Base-by-base conservation (phyloP, 2,113 vertebrate species). In the Brachyistius frenatus region DNA sequence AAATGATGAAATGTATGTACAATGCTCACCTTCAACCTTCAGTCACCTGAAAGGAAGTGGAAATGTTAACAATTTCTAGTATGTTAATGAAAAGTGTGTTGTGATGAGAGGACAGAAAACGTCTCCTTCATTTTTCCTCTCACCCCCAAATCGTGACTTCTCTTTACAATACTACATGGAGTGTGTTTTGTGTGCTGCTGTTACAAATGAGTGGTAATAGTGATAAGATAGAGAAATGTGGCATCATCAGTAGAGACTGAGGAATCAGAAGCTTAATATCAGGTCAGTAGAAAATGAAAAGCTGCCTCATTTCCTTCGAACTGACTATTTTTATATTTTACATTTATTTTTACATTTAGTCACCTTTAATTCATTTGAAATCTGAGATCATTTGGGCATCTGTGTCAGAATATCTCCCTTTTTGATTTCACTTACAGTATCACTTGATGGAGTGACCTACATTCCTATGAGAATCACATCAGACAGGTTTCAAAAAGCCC, bases 391-490 rank as follows among this genome's bases (percentile, higher is more conserved):
- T 69, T 41, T 53, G 52, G 61, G 46, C 58, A 39, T 16, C 35
- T 37, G 30, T 41, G 72, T 73, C 78, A 81, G 32, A 65, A 5
- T 44, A 23, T 80, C 30, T 71, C 35, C 3, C 46, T 57, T 62
- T 78, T 66, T 86, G 57, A 85, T 76, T 88, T 64, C 35, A 54
- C 35, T n/a, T n/a, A 76, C 50, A 56, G 33, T 62, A 56, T 56
- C 69, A 64, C 55, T 80, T 71, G 66, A 82, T 78, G 65, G 44
- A 71, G 68, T 46, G 80, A 78, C 86, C 76, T 78, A 86, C 70
- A 84, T 86, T 86, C 81, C 71, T 69, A 0, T 64, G 74, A 86
- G 80, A 83, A 74, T 78, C 62, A 64, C 78, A 72, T 68, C 73
- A 81, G 44, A 49, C 35, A 13, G n/a, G 15, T 66, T 74, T 75